A percentile compares a stretch with the other conserved stretches of the same genome.
phyloP scores from a whole-genome alignment of 35 echinoderm and acorn worm genomes.

The Ophioderma brevispina region DNA sequence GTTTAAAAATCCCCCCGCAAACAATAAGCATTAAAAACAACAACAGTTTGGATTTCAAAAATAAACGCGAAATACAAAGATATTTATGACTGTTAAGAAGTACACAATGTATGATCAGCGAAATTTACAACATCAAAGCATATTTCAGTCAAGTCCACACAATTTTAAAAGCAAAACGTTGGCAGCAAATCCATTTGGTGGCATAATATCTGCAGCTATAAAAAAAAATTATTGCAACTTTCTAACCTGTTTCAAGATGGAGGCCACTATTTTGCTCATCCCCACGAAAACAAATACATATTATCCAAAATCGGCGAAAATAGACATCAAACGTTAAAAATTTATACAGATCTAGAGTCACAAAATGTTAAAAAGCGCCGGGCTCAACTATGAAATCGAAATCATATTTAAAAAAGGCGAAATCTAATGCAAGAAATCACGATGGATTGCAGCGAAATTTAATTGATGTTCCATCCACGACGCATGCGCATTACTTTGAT shows the following conservation, averaged over 20 bases:
- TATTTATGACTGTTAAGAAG: neutral
- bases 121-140: neutral
- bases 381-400: neutral
- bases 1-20: neutral
- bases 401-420: neutral
- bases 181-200: neutral
- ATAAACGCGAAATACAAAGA: neutral
- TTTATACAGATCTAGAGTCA: neutral
- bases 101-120: neutral
- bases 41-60: neutral
- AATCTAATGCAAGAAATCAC: neutral
- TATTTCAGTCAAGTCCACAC: no score
- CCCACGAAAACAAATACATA: neutral
- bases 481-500: neutral
- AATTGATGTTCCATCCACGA: neutral
- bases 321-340: neutral
- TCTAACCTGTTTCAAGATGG: neutral
- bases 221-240: neutral
- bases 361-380: neutral
- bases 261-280: neutral
- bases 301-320: neutral
- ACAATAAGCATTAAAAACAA: neutral
- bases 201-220: neutral
- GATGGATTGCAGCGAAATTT: neutral
- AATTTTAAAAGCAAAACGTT: neutral